Evolutionary conservation across 2,888 invertebrate genomes (phyloP), one percentile per base, ranked within the genome.

Genomic region (Netelia melanura): DNA sequence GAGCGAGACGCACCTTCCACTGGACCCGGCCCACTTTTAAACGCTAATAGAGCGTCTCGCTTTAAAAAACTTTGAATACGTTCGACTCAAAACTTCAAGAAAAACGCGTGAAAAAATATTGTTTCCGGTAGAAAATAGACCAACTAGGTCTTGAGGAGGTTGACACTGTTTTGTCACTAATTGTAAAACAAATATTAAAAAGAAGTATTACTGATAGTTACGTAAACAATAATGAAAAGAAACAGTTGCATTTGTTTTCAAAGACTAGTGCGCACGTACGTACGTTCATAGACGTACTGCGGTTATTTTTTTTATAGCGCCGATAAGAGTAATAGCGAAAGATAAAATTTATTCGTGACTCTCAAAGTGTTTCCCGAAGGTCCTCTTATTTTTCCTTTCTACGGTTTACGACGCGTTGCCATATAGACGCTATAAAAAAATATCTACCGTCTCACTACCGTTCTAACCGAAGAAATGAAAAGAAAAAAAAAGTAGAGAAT

Each of bases 21-120:
- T 62, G 67, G 82, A 74, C 67, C 61, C 72, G 10, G 48, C 72
- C 68, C 30, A 74, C 77, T 78, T 83, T 78, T 78, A 70, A 21
- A n/a, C 67, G 68, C 44, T 83, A 72, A 78, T 78, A 72, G 78
- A 43, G 30, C 58, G 48, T 43, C 70, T 38, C 30, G 21, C 25
- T 68, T n/a, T 67, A 58, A 44, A 44, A 61, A 72, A 48, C 25
- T 61, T 71, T 81, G 54, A 64, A 76, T 48, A 30, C 3, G 11
- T 56, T 17, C 25, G 38, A 3, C 14, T 67, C 23, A 52, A 56
- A 58, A 44, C 58, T 9, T 21, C 14, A 14, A 3, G 52, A 11
- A 23, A 52, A 74, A 9, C 8, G 64, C 17, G 21, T 61, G 44
- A n/a, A 64, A 62, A 56, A 75, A 54, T n/a, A 17, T 68, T 5